These are phyloP conservation scores for Corbicula japonica DNA, from an alignment of 2,888 invertebrate species.

Conservation along the genomic window DNA sequence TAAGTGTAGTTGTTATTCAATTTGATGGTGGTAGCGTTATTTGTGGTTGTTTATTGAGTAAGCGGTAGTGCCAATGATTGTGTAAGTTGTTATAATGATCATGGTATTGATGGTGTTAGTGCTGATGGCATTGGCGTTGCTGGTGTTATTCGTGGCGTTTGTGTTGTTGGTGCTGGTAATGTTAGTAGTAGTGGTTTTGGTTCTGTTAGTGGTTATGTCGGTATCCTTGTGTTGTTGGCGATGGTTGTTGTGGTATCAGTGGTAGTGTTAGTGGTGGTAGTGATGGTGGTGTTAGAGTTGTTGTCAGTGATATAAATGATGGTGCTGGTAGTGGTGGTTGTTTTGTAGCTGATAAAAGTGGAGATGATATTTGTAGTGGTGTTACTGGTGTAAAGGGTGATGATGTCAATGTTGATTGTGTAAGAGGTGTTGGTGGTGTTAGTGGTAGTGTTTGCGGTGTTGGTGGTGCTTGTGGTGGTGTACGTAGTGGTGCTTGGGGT, in stretches of 20 bases:
- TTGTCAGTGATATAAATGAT: background rate
- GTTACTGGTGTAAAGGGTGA: background rate
- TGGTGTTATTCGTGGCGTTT: background rate
- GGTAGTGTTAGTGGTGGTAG: background rate
- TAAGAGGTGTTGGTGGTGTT: background rate
- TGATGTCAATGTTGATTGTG: conserved; percentile 1
- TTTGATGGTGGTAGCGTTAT: background rate
- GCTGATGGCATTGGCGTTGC: background rate
- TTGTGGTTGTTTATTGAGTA: background rate
- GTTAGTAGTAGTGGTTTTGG: background rate
- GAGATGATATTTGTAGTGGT: background rate
- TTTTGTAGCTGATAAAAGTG: background rate
- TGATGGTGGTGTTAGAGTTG: background rate
- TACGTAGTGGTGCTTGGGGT: background rate
- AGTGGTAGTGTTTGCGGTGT: conserved; percentile 4
- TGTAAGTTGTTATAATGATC: background rate
- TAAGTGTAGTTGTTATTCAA: no score
- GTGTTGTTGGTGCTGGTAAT: background rate
- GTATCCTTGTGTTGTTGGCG: background rate
- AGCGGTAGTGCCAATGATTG: background rate
- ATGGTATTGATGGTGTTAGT: background rate
- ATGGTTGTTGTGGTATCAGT: background rate
- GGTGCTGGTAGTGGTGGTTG: background rate
- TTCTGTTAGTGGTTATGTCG: background rate
- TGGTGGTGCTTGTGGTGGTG: background rate